Base-by-base conservation (phyloP, 1,140 invertebrate species). In the Penaeus chinensis region DNA sequence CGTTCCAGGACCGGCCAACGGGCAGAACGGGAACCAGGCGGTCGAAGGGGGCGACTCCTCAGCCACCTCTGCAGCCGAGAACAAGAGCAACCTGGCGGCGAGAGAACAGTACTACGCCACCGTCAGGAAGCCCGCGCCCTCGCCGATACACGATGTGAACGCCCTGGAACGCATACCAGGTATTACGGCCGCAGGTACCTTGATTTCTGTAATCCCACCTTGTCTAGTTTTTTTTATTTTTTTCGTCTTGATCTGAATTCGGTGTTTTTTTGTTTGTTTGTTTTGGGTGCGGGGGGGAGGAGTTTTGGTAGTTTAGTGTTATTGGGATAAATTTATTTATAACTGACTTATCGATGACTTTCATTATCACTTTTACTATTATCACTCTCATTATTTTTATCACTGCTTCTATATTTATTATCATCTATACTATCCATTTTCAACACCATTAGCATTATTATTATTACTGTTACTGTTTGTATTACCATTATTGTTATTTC, bases 81-180 rank as follows among this genome's bases (percentile, higher is more conserved):
- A 94, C 91, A 93, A 93, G 91, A 93, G 93, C 89, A 94, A 94
- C 89, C 92, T 94, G 92, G 93, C 93, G 89, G 93, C 93, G 90
- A 91, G 93, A 74, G 93, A 94, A 88, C 93, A 94, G 82, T 94
- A 93, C 90, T 94, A 94, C 90, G 93, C 93, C 85, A 94, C 93
- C 22, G 93, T 94, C 65, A 92, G 93, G 86, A 94, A 94, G 90
- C 93, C 93, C 16, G 92, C 92, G 74, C 93, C 93, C 83, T 93
- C 93, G 47, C 93, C 93, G 22, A 92, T 87, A 11, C 89, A 87
- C 32, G 87, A 87, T 3, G 85, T 87, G 19, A 84, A 84, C 77
- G 85, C 89, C 10, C 66, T 87, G 19, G 85, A 85, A 62, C 82
- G 85, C 69, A 84, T 89, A 83, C 89, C 89, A 80, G 89, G 89